phyloP scores from a whole-genome alignment of 2,888 invertebrate species.

The Scelioninae gen. 1 region DNA sequence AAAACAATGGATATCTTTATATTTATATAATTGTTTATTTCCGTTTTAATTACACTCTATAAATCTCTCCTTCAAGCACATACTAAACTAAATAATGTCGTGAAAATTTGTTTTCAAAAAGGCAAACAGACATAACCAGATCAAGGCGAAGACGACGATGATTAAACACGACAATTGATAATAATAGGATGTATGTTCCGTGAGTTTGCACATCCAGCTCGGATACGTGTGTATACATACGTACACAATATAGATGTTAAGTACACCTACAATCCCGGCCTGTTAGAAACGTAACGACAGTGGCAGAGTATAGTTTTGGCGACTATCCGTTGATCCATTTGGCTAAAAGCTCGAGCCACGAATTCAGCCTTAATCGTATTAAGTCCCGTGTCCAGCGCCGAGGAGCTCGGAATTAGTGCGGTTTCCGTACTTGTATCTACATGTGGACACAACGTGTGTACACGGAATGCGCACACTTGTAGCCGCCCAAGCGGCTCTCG shows the following conservation, averaged over 20 bases:
- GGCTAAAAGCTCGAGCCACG: slow-evolving; percentile 77
- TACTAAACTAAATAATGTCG: too few relatives aligned
- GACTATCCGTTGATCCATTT: slow-evolving; percentile 76
- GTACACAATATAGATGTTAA: slow-evolving; percentile 56
- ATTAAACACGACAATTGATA: slow-evolving; percentile 55
- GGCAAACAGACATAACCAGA: slow-evolving; percentile 1
- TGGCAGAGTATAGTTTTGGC: slow-evolving; percentile 70
- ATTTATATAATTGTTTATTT: too few relatives aligned
- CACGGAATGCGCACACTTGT: slow-evolving; percentile 71
- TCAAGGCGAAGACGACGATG: slow-evolving; percentile 19
- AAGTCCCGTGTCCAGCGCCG: slow-evolving; percentile 75
- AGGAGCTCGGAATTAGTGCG: slow-evolving; percentile 74
- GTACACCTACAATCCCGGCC: slow-evolving; percentile 52
- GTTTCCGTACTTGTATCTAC: slow-evolving; percentile 72
- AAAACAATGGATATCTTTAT: too few relatives aligned
- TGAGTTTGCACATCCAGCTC: slow-evolving; percentile 36
- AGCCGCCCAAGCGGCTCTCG: slow-evolving; percentile 56
- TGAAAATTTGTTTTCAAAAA: too few relatives aligned
- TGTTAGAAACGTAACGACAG: slow-evolving; percentile 62
- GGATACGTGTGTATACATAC: slow-evolving; percentile 34
- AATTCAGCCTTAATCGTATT: slow-evolving; percentile 79
- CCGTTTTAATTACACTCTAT: too few relatives aligned
- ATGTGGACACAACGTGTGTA: slow-evolving; percentile 69
- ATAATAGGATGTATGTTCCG: slow-evolving; percentile 44
- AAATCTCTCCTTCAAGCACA: too few relatives aligned